Base-by-base conservation (phyloP, 2,888 invertebrate genomes). In the Pandemis cinnamomeana region DNA sequence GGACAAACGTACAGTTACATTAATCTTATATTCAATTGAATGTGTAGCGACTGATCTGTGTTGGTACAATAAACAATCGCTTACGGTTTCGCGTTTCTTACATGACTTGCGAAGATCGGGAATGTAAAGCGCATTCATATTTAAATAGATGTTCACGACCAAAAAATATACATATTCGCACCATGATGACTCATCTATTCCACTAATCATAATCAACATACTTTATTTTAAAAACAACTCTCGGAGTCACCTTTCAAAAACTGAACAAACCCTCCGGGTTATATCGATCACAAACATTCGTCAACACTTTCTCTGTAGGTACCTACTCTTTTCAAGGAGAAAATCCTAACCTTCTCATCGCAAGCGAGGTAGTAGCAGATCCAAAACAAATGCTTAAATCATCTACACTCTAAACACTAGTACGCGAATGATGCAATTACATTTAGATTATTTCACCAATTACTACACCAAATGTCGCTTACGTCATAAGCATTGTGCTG, bases 1-100 rank as follows among this genome's bases (percentile, higher is more conserved):
- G 72, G 68, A 55, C 55, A 48, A 20, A 71, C 67, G 8, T 41
- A 72, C 72, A 68, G 72, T 72, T 72, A 72, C 41, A 63, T 63
- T 46, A 55, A 68, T 68, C 72, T 68, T 61, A 72, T 67, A 71
- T 72, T 68, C 72, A 63, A 55, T 55, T 66, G 67, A 60, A 63
- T 55, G 63, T 11, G 46, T 20, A 62, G 15, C 46, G 48, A 48
- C 11, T 58, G 58, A 58, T 58, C 27, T 46, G 51, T 6, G 41
- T n/a, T 60, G 15, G 15, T 1, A 53, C 53, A 67, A n/a, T 64
- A 41, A 68, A 72, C 67, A 68, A 72, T 72, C 13, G 67, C 61
- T 67, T 72, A 67, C 72, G 63, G 67, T 72, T 15, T 15, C 42
- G 41, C 15, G 15, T n/a, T 70, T 60, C 46, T 44, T 44, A 36